Conservation (phyloP, 2,888 invertebrate genomes). For the Candidula unifasciata region DNA sequence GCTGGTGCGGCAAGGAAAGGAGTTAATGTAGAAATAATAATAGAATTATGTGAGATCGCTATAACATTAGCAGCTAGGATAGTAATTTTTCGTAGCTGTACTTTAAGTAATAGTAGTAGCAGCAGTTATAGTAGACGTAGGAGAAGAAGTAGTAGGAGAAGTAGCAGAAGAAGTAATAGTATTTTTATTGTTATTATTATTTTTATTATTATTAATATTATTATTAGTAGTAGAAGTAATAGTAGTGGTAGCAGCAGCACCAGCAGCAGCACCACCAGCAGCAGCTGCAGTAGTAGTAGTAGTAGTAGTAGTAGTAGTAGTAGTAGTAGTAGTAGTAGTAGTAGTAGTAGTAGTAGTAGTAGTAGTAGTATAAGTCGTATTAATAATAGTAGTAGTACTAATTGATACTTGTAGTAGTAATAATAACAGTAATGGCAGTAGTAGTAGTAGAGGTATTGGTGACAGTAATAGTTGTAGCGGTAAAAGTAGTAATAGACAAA, state of each 20-base stretch:
- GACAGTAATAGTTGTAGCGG: not conserved
- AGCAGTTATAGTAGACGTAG: not conserved
- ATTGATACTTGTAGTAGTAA: not conserved
- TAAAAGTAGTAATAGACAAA: not conserved
- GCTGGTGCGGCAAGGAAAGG: too few species aligned
- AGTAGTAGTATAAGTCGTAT: too few species aligned
- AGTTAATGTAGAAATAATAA: not conserved
- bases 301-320: conserved; percentile 22
- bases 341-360: conserved; percentile 17
- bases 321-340: conserved; percentile 3
- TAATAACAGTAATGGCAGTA: not conserved
- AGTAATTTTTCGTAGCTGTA: not conserved
- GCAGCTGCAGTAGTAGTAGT: conserved; percentile 17
- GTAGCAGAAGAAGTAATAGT: not conserved
- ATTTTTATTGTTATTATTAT: not conserved
- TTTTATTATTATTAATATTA: not conserved
- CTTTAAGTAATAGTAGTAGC: not conserved
- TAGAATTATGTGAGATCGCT: not conserved
- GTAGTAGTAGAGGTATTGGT: not conserved
- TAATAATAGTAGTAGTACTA: conserved; percentile 10
- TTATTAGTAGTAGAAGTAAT: conserved; percentile 24
- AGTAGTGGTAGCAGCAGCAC: not conserved
- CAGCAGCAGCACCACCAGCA: not conserved
- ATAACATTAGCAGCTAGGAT: not conserved
- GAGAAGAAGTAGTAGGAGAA: not conserved